A percentile compares a stretch with the other conserved stretches of the same genome.
Conservation (phyloP, 2,888 invertebrate species). For the Mongoloraphidia duomilia region DNA sequence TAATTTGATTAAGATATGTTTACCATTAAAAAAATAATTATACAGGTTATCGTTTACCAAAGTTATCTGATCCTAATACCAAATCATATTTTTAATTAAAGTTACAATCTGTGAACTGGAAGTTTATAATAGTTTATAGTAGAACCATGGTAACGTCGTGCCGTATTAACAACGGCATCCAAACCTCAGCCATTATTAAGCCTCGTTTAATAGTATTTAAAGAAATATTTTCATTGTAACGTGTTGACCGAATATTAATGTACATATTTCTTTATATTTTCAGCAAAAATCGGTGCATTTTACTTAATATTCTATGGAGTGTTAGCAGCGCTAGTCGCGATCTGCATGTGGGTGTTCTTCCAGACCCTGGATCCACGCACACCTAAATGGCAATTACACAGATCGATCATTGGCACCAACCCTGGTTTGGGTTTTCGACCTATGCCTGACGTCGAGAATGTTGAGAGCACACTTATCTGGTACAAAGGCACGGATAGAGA, state of each 20-base stretch:
- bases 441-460: constrained; percentile 68
- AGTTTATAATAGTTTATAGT: no score
- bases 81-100: no score
- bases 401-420: constrained; percentile 85
- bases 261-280: constrained; percentile 20
- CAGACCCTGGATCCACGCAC: constrained; percentile 78
- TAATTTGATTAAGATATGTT: no score
- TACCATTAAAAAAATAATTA: no score
- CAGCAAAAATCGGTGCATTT: constrained; percentile 90
- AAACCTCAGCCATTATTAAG: no score
- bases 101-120: no score
- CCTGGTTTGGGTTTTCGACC: constrained; percentile 95
- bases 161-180: no score
- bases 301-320: constrained; percentile 88
- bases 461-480: constrained; percentile 91
- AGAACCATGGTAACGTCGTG: no score
- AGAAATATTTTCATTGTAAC: no score
- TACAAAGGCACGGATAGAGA: constrained; percentile 69
- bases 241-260: not conserved
- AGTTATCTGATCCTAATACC: no score
- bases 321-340: constrained; percentile 81
- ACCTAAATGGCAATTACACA: constrained; percentile 77
- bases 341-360: constrained; percentile 89
- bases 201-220: no score
- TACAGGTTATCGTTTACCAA: no score